phyloP scores from a whole-genome alignment of 2,113 vertebrate species.

The Promerops cafer region DNA sequence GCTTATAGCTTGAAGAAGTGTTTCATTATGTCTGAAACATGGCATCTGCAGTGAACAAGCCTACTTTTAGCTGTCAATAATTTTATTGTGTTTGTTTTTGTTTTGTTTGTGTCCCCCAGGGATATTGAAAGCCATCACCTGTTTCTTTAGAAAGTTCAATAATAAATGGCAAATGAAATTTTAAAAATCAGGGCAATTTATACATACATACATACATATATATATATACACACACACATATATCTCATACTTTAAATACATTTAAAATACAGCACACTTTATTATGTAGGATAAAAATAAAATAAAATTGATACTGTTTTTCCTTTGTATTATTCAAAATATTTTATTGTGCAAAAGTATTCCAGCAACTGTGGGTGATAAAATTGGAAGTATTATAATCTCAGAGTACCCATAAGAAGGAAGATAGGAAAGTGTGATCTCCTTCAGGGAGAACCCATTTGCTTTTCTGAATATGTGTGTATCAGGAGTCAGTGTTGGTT shows the following conservation, averaged over 20 bases:
- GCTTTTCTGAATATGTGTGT: neutral
- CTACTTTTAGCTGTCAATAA: neutral
- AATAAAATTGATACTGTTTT: neutral
- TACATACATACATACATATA: neutral
- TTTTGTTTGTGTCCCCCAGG: neutral
- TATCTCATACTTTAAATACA: neutral
- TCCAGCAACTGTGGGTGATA: neutral
- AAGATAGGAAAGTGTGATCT: neutral
- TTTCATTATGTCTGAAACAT: neutral
- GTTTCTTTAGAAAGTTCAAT: neutral
- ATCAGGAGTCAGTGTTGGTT: neutral
- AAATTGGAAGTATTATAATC: neutral
- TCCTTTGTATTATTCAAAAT: neutral
- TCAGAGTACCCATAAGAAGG: neutral
- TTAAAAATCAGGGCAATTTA: neutral
- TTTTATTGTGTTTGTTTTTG: neutral
- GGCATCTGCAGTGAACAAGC: neutral
- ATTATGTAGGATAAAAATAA: neutral
- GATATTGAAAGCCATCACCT: neutral
- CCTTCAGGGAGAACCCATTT: neutral
- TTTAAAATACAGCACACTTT: neutral
- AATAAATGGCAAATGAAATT: neutral
- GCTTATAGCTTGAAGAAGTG: neutral
- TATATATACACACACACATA: too few relatives aligned
- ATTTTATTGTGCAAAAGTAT: neutral